Conservation (phyloP, 2,888 invertebrate genomes). For the Halictus quadricinctus region DNA sequence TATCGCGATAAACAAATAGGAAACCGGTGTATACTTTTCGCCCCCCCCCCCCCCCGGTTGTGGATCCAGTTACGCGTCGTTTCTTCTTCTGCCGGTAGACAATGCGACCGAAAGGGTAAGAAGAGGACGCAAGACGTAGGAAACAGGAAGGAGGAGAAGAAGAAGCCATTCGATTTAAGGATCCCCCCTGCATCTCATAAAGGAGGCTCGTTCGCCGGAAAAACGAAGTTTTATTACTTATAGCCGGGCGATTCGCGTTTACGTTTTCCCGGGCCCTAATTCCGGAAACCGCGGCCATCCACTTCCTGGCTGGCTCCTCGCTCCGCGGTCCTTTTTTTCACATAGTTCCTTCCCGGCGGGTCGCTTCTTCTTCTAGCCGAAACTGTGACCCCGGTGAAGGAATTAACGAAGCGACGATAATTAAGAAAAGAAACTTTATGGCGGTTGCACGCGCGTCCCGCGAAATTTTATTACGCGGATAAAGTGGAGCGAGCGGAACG, state of each 20-base stretch:
- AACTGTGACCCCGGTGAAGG: slow-evolving; percentile 61
- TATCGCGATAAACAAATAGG: neutral
- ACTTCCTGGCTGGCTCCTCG: slow-evolving; percentile 35
- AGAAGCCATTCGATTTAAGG: slow-evolving; percentile 4
- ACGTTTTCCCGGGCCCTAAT: slow-evolving; percentile 68
- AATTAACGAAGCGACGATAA: slow-evolving; percentile 75
- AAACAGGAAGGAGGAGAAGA: neutral
- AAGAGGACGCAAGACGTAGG: neutral
- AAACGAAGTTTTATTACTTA: slow-evolving; percentile 53
- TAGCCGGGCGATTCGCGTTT: slow-evolving; percentile 56
- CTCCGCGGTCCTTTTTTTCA: slow-evolving; percentile 13
- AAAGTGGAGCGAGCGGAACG: slow-evolving; percentile 13
- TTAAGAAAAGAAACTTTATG: slow-evolving; percentile 72
- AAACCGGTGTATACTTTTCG: neutral
- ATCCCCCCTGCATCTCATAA: slow-evolving; percentile 38
- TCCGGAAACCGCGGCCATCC: slow-evolving; percentile 66
- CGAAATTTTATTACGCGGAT: slow-evolving; percentile 62
- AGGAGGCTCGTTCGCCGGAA: slow-evolving; percentile 40
- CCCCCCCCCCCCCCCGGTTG: neutral
- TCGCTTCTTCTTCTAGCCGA: slow-evolving; percentile 22
- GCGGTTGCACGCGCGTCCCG: slow-evolving; percentile 49
- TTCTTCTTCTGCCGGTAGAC: neutral
- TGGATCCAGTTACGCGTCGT: slow-evolving; percentile 1
- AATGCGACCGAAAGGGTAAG: neutral
- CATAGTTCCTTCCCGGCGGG: slow-evolving; percentile 38